These are phyloP conservation scores for Mythimna pallens DNA, from an alignment of 2,888 invertebrate species.

Conservation along the genomic window DNA sequence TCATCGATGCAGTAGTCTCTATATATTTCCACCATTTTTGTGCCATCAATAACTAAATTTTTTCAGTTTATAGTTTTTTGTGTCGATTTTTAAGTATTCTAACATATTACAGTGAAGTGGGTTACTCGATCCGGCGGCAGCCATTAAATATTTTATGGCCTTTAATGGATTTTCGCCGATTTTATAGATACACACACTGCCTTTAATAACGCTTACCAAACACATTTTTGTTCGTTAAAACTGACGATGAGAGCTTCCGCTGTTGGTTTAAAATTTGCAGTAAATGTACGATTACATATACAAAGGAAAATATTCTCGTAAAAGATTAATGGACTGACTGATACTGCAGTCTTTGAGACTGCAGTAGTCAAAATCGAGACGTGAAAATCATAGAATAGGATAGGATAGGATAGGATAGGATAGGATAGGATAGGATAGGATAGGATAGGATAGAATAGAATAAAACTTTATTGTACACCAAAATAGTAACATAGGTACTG, in stretches of 20 bases:
- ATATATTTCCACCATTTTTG: not conserved
- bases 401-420: too few relatives aligned
- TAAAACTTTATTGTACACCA: too few relatives aligned
- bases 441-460: too few relatives aligned
- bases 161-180: slow-evolving; percentile 47
- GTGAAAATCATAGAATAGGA: not conserved
- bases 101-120: slow-evolving; percentile 29
- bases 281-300: not conserved
- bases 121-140: slow-evolving; percentile 31
- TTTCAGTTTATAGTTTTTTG: slow-evolving; percentile 1
- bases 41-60: not conserved
- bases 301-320: not conserved
- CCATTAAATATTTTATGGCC: slow-evolving; percentile 51
- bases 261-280: not conserved
- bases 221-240: slow-evolving; percentile 13
- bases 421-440: too few relatives aligned
- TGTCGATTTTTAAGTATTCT: slow-evolving; percentile 26
- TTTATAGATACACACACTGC: slow-evolving; percentile 31
- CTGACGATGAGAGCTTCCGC: not conserved
- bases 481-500: too few relatives aligned
- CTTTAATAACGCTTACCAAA: slow-evolving; percentile 40
- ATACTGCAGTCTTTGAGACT: not conserved
- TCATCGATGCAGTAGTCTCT: too few relatives aligned
- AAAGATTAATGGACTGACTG: not conserved
- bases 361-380: not conserved